A percentile compares a stretch with the other conserved stretches of the same genome.
Conservation (phyloP, 1,140 invertebrate genomes). For the Cheumatopsyche charites region DNA sequence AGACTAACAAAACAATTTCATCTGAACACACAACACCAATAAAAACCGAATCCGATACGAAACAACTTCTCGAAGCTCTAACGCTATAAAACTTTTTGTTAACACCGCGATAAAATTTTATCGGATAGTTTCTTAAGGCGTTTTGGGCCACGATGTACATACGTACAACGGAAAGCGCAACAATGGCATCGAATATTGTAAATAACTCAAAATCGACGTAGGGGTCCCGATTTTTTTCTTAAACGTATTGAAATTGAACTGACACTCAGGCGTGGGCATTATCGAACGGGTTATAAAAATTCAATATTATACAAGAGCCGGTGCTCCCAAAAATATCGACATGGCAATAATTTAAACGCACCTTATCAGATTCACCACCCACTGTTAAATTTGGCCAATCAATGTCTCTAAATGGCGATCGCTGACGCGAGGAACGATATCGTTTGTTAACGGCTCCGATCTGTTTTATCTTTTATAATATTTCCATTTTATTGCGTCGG, state of each 20-base stretch:
- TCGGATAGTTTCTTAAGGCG: not conserved
- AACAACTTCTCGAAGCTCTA: not conserved
- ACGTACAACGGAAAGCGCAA: not conserved
- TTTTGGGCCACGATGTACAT: not conserved
- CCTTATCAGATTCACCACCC: conserved; percentile 10
- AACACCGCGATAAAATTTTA: conserved; percentile 27
- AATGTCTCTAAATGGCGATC: not conserved
- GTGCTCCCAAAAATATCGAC: conserved; percentile 15
- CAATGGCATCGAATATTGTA: not conserved
- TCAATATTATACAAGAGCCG: not conserved
- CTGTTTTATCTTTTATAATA: not conserved
- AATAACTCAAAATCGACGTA: conserved; percentile 21
- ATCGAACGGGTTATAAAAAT: not conserved
- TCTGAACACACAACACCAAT: no score
- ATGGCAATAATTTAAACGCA: conserved; percentile 1
- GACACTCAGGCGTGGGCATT: no score
- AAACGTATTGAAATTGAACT: no score
- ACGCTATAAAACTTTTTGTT: conserved; percentile 11
- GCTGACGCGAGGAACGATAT: not conserved
- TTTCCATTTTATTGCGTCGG: no score
- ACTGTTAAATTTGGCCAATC: conserved; percentile 19
- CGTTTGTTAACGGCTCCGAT: no score
- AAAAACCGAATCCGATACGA: no score
- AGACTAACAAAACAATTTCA: no score
- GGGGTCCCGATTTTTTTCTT: not conserved